phyloP scores from a whole-genome alignment of 2,797 vertebrate species.

The Anisognathus igniventris region DNA sequence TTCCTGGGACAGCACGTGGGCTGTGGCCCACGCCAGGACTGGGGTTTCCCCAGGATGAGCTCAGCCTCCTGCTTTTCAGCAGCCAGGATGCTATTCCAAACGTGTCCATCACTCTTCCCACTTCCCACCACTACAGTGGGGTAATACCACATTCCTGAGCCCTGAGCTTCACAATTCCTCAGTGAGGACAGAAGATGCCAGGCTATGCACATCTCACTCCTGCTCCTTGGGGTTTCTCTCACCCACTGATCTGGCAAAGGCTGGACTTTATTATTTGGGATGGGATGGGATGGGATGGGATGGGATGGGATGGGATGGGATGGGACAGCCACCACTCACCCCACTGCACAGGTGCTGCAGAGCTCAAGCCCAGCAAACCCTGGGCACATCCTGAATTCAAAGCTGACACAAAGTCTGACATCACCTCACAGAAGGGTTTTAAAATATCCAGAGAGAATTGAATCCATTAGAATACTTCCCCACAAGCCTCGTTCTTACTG shows the following conservation, averaged over 20 bases:
- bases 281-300: background rate
- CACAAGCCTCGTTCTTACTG: background rate
- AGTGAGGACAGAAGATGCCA: background rate
- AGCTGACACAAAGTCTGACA: background rate
- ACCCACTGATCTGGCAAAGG: background rate
- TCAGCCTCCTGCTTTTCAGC: background rate
- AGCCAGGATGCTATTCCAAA: background rate
- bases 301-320: background rate
- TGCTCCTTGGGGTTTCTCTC: background rate
- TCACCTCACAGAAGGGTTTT: background rate
- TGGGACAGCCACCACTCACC: background rate
- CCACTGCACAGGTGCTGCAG: background rate
- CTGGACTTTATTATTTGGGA: background rate
- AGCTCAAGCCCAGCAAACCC: background rate
- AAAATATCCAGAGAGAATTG: background rate
- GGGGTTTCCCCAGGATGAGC: background rate
- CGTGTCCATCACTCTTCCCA: accelerated
- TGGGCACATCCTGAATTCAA: background rate
- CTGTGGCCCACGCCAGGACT: background rate
- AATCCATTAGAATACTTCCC: background rate
- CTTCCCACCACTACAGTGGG: background rate
- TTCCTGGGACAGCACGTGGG: background rate
- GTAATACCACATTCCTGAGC: background rate
- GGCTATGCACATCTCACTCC: background rate
- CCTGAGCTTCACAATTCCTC: background rate